Evolutionary conservation across 2,113 vertebrate species (phyloP).

Genomic region (Coptodon rendalli): DNA sequence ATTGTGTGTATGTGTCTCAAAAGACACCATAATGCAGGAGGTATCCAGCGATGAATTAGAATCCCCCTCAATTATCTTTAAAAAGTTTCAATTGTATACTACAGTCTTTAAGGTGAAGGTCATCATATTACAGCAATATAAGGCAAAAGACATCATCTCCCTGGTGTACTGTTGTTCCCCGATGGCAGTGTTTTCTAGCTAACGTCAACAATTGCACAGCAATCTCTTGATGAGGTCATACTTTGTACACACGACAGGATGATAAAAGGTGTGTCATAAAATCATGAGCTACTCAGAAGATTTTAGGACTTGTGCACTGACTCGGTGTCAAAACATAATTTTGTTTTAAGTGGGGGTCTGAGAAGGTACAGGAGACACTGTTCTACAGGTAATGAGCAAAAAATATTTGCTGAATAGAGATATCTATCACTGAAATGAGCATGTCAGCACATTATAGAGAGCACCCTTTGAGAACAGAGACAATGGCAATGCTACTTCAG

Average conservation of each 20-base stretch:
- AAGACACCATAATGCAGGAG: slow-evolving; percentile 54
- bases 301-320: neutral
- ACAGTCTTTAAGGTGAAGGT: slow-evolving; percentile 44
- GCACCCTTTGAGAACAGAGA: neutral
- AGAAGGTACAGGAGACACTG: neutral
- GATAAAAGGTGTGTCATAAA: neutral
- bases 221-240: neutral
- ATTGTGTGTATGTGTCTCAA: slow-evolving; percentile 2
- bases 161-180: neutral
- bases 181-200: neutral
- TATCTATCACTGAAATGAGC: slow-evolving; percentile 44
- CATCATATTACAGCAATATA: neutral
- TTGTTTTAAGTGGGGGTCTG: neutral
- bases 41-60: slow-evolving; percentile 56
- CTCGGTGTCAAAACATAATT: neutral
- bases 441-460: slow-evolving; percentile 30
- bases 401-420: slow-evolving; percentile 47
- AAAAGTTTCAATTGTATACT: slow-evolving; percentile 5
- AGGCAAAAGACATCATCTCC: neutral
- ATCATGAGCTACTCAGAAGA: neutral
- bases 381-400: slow-evolving; percentile 47
- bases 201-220: neutral
- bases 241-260: neutral
- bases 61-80: slow-evolving; percentile 45
- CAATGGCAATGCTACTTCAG: neutral